phyloP scores from a whole-genome alignment of 2,797 vertebrate species.

The Typhlichthys eigenmanni region DNA sequence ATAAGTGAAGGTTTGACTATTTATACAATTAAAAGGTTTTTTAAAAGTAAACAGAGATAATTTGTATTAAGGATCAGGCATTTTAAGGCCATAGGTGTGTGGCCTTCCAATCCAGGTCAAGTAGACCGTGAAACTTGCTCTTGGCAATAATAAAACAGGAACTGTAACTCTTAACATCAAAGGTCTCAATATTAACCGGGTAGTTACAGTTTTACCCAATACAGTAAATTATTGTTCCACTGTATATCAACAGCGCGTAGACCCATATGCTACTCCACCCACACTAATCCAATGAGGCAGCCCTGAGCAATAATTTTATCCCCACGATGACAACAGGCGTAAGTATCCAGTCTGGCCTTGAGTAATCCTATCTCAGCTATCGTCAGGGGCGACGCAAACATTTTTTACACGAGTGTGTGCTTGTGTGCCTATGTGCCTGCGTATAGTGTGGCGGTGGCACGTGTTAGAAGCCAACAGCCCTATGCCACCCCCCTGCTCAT shows the following conservation, averaged over 20 bases:
- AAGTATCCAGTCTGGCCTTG: slow-evolving; percentile 5
- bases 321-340: background rate
- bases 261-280: slow-evolving; percentile 21
- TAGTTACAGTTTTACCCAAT: background rate
- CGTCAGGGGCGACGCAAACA: background rate
- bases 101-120: too few species aligned
- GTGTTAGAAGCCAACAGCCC: slow-evolving; percentile 5
- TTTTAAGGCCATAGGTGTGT: too few species aligned
- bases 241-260: background rate
- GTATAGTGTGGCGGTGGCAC: background rate
- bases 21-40: too few species aligned
- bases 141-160: too few species aligned
- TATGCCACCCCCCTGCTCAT: slow-evolving; percentile 1
- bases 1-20: too few species aligned
- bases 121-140: too few species aligned
- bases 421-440: background rate
- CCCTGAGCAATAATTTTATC: slow-evolving; percentile 28
- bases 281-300: slow-evolving; percentile 7
- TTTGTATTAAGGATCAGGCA: too few species aligned
- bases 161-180: too few species aligned
- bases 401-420: background rate
- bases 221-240: background rate
- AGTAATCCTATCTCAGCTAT: slow-evolving; percentile 18
- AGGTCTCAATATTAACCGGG: too few species aligned
- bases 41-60: too few species aligned